Percentiles rank a stretch among this genome's conserved stretches.
Evolutionary conservation across 2,888 invertebrate genomes (phyloP).

Genomic region (Adelognathus sp.): DNA sequence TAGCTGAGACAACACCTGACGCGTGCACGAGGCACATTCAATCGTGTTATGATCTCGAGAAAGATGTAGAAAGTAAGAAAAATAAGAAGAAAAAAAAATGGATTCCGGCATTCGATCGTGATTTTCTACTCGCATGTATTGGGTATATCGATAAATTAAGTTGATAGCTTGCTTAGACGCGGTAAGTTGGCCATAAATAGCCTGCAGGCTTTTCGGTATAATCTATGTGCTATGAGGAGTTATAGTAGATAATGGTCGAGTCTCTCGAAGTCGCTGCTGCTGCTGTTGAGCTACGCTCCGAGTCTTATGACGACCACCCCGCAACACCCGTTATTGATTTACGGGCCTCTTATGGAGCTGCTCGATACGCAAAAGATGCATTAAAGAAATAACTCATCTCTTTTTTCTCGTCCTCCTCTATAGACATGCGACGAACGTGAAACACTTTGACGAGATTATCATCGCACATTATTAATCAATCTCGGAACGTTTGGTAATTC

Average conservation of each 20-base stretch:
- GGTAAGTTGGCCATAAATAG: constrained; percentile 26
- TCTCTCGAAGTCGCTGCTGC: background rate
- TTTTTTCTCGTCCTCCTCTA: background rate
- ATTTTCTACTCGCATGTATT: constrained; percentile 34
- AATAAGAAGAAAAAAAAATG: constrained; percentile 13
- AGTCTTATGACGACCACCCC: constrained; percentile 29
- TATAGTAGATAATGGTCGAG: constrained; percentile 15
- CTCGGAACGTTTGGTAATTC: constrained; percentile 12
- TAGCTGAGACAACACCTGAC: constrained; percentile 50
- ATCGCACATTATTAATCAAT: constrained; percentile 46
- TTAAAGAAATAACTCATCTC: constrained; percentile 5
- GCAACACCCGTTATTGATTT: constrained; percentile 32
- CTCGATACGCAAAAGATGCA: constrained; percentile 25
- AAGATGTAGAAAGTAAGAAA: background rate
- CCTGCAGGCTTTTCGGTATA: constrained; percentile 33
- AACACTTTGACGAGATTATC: constrained; percentile 24
- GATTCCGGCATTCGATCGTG: constrained; percentile 7
- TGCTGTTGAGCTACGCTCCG: background rate
- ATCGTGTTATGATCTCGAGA: background rate
- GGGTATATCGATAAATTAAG: constrained; percentile 45
- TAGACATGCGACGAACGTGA: background rate
- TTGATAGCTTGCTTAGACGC: background rate
- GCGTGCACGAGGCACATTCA: background rate
- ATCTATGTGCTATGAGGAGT: constrained; percentile 23
- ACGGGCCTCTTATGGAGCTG: constrained; percentile 22